Evolutionary conservation across 2,113 vertebrate species (phyloP).

Genomic region (Paradisaea rubra): DNA sequence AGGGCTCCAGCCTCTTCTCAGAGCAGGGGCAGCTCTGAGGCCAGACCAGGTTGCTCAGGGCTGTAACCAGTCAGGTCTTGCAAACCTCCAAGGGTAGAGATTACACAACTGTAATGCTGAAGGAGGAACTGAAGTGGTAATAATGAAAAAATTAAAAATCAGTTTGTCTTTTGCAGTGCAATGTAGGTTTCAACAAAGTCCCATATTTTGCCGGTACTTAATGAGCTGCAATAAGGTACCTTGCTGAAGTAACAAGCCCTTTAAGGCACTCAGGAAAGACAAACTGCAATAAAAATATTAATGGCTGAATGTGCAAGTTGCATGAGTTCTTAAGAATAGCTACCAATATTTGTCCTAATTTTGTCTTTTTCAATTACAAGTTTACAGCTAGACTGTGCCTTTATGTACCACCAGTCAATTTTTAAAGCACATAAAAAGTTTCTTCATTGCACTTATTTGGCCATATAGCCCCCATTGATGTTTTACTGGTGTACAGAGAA

Average conservation of each 20-base stretch:
- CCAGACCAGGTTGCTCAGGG: neutral
- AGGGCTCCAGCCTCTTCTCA: neutral
- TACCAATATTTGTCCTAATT: neutral
- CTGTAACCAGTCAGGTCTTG: neutral
- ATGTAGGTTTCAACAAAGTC: neutral
- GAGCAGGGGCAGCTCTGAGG: neutral
- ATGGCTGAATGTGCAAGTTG: neutral
- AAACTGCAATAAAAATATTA: neutral
- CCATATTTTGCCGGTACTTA: neutral
- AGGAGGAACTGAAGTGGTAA: neutral
- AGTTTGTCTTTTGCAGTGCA: neutral
- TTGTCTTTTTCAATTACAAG: neutral
- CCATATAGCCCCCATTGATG: neutral
- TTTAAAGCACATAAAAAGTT: neutral
- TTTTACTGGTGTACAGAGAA: neutral
- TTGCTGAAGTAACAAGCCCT: neutral
- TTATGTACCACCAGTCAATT: neutral
- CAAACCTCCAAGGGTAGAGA: neutral
- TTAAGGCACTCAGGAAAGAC: neutral
- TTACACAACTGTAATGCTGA: neutral
- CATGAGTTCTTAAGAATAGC: neutral
- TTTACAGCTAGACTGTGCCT: neutral
- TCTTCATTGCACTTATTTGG: neutral
- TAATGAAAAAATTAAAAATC: neutral
- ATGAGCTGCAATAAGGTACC: neutral